Evolutionary conservation across 2,888 invertebrate genomes (phyloP).

Genomic region (Odontocolon sp.): DNA sequence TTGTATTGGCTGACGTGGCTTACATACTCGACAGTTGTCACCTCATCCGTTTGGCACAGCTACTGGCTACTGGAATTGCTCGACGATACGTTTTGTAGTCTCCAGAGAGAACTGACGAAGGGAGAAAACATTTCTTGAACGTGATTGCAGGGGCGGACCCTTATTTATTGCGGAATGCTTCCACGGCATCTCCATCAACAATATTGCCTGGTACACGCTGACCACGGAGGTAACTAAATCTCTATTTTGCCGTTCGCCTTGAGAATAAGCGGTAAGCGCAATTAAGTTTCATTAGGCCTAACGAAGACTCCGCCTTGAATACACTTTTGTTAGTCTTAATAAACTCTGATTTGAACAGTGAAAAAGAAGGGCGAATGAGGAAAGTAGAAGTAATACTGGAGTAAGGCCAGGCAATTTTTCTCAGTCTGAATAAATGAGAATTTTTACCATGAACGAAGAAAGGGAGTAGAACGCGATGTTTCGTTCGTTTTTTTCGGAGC

Average conservation of each 20-base stretch:
- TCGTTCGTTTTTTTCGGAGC: conserved; percentile 9
- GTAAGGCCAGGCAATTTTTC: conserved; percentile 14
- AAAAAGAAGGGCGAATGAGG: not conserved
- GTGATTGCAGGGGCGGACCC: conserved; percentile 19
- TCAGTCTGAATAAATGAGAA: not conserved
- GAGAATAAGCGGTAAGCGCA: not conserved
- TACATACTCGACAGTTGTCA: conserved; percentile 54
- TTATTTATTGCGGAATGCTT: conserved; percentile 39
- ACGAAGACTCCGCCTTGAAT: not conserved
- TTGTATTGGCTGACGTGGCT: conserved; percentile 55
- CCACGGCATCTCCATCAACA: conserved; percentile 9
- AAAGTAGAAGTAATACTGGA: conserved; percentile 2
- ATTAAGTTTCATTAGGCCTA: conserved; percentile 9
- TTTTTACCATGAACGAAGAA: not conserved
- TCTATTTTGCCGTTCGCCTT: not conserved
- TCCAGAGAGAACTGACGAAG: not conserved
- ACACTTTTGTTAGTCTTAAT: not conserved
- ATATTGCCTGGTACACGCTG: conserved; percentile 1
- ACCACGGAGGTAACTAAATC: not conserved
- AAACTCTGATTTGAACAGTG: not conserved
- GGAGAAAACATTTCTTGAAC: conserved; percentile 16
- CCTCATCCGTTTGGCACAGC: not conserved
- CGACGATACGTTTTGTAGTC: conserved; percentile 9
- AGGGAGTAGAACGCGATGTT: conserved; percentile 14
- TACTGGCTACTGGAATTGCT: not conserved